Percentiles rank a stretch among this genome's conserved stretches.
These are phyloP conservation scores for Sitophilus oryzae DNA, from an alignment of 1,140 invertebrate species.

Conservation along the genomic window DNA sequence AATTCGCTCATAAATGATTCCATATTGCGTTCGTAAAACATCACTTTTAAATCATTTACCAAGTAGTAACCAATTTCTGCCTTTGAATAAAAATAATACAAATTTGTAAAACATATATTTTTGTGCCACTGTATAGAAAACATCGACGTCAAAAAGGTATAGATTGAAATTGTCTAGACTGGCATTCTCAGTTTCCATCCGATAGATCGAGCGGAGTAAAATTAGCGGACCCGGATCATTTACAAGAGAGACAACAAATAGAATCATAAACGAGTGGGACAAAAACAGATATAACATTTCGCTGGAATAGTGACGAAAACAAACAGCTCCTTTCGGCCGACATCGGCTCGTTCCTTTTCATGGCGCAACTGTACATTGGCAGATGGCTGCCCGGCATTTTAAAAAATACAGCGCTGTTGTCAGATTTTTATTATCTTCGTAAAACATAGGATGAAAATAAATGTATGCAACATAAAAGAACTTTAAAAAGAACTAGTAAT, in stretches of 20 bases:
- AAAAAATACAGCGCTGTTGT: neutral
- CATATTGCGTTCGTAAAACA: no score
- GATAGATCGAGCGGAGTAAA: neutral
- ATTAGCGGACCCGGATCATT: no score
- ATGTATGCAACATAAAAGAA: neutral
- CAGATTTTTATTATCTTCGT: neutral
- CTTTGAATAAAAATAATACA: no score
- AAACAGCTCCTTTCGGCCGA: neutral
- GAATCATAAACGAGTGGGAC: neutral
- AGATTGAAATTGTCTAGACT: no score
- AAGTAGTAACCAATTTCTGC: no score
- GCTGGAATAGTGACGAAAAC: no score
- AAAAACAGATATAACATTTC: neutral
- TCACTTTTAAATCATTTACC: no score
- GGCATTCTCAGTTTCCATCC: neutral
- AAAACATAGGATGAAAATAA: neutral
- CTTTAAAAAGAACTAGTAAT: no score
- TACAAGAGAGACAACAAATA: neutral
- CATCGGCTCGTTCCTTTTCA: neutral
- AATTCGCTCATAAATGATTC: no score
- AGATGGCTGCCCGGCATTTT: constrained; percentile 2
- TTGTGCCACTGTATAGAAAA: neutral
- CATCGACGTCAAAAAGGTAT: no score
- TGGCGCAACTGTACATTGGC: constrained; percentile 10
- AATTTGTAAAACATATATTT: neutral